Percentiles rank a stretch among this genome's conserved stretches.
Evolutionary conservation across 2,113 vertebrate genomes (phyloP).

Genomic region (Lathamus discolor): DNA sequence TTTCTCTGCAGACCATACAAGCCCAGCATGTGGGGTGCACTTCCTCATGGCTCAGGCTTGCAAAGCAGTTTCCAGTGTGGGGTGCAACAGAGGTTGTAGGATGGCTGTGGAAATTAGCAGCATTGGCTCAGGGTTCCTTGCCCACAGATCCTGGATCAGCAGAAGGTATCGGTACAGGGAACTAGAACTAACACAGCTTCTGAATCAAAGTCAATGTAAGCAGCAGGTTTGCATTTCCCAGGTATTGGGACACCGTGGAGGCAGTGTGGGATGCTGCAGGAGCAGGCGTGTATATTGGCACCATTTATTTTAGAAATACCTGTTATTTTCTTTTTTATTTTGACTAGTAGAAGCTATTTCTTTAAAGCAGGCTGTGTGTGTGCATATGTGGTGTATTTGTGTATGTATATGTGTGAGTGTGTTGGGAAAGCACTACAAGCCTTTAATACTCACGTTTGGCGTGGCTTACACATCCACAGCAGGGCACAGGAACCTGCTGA

Average conservation of each 20-base stretch:
- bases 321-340: not conserved
- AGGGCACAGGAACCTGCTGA: not conserved
- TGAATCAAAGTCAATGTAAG: not conserved
- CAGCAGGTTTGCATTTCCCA: not conserved
- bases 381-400: too few relatives aligned
- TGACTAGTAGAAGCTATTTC: not conserved
- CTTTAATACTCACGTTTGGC: too few relatives aligned
- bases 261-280: not conserved
- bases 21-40: not conserved
- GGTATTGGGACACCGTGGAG: fast-evolving
- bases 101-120: not conserved
- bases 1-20: fast-evolving
- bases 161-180: not conserved
- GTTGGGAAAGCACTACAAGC: not conserved
- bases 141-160: not conserved
- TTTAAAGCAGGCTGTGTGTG: not conserved
- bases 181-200: not conserved
- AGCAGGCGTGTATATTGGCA: not conserved
- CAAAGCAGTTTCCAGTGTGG: not conserved
- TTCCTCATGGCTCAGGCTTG: not conserved
- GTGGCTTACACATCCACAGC: fast-evolving
- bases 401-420: not conserved
- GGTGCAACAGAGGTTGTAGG: not conserved
- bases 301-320: not conserved
- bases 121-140: not conserved